Evolutionary conservation across 2,888 invertebrate species (phyloP).

Genomic region (Brachyptera risi): DNA sequence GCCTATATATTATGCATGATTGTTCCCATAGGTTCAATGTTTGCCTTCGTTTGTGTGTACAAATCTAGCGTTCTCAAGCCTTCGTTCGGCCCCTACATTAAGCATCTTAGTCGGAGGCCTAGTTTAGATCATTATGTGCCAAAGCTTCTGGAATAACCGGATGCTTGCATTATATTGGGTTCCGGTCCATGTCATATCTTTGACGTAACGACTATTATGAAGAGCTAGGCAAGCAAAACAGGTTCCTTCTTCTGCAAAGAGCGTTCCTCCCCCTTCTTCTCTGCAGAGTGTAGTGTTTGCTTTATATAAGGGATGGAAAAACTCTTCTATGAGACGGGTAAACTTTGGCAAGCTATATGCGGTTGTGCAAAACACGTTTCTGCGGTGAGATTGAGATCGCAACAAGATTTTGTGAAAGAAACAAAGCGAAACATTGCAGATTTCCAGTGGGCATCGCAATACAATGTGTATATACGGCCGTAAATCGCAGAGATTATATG

Average conservation of each 20-base stretch:
- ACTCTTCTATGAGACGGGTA: background rate
- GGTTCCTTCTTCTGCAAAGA: conserved; percentile 8
- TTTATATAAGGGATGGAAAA: background rate
- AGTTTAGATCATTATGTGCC: background rate
- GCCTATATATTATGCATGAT: no score
- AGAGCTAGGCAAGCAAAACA: conserved; percentile 21
- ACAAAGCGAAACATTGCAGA: background rate
- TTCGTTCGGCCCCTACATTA: conserved; percentile 23
- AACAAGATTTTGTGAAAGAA: conserved; percentile 2
- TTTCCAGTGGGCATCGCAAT: background rate
- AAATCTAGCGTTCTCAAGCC: conserved; percentile 19
- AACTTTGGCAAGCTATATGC: conserved; percentile 9
- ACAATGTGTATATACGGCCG: no score
- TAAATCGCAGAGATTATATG: no score
- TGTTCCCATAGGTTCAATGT: background rate
- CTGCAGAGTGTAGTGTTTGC: background rate
- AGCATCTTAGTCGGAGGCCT: background rate
- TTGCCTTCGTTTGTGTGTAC: background rate
- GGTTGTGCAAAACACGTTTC: conserved; percentile 19
- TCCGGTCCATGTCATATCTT: conserved; percentile 27
- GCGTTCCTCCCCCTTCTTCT: background rate
- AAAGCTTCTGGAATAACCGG: conserved; percentile 30
- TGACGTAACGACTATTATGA: conserved; percentile 20
- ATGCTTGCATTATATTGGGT: conserved; percentile 29
- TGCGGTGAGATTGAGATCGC: conserved; percentile 5